phyloP scores from a whole-genome alignment of 1,140 invertebrate species.

The Heliconius congener region DNA sequence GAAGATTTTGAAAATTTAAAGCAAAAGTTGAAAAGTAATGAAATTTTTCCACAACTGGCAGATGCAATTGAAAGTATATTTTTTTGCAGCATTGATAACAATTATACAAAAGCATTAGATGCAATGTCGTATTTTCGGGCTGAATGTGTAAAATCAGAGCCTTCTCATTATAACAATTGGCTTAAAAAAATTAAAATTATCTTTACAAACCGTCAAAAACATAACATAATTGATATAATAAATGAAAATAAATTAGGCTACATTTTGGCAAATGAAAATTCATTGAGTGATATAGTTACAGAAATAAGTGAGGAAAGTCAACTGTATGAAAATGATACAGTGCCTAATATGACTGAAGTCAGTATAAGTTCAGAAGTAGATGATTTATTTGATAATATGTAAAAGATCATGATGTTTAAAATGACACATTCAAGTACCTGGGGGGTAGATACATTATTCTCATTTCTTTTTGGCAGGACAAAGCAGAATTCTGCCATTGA shows the following conservation, averaged over 20 bases:
- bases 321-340: conserved; percentile 70
- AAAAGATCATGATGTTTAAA: conserved; percentile 17
- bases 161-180: conserved; percentile 72
- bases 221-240: conserved; percentile 57
- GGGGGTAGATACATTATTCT: too few species aligned
- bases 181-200: conserved; percentile 61
- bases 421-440: too few species aligned
- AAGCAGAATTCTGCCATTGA: too few species aligned
- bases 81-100: conserved; percentile 63
- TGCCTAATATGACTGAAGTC: conserved; percentile 59
- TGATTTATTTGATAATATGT: conserved; percentile 73
- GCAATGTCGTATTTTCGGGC: conserved; percentile 61
- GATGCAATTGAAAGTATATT: conserved; percentile 71
- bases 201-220: conserved; percentile 55
- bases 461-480: too few species aligned
- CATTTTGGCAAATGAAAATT: conserved; percentile 70
- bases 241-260: conserved; percentile 59
- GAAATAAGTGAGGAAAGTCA: conserved; percentile 59
- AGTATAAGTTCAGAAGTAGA: conserved; percentile 66
- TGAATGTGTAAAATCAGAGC: conserved; percentile 61
- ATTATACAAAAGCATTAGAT: conserved; percentile 62
- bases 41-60: conserved; percentile 56
- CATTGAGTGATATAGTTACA: conserved; percentile 53
- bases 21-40: conserved; percentile 47
- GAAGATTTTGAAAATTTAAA: conserved; percentile 65